These are phyloP conservation scores for Physella acuta DNA, from an alignment of 1,140 invertebrate genomes.

Conservation along the genomic window DNA sequence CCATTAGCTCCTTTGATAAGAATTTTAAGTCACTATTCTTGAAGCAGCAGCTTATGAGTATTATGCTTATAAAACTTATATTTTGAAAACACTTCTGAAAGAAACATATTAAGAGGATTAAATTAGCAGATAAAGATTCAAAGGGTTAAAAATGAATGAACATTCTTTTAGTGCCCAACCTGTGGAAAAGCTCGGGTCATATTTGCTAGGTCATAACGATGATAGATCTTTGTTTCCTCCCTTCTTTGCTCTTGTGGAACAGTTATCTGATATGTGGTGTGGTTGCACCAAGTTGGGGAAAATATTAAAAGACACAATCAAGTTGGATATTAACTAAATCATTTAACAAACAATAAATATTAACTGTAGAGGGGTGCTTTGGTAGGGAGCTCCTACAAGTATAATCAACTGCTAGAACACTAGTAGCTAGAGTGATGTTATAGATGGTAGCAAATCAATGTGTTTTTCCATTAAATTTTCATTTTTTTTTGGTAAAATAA, in stretches of 20 bases:
- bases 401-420: too few relatives aligned
- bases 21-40: neutral
- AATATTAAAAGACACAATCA: neutral
- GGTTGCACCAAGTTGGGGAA: neutral
- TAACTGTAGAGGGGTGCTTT: too few relatives aligned
- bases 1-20: too few relatives aligned
- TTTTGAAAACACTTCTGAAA: too few relatives aligned
- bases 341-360: too few relatives aligned
- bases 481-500: too few relatives aligned
- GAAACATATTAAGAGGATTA: too few relatives aligned
- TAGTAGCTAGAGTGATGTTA: too few relatives aligned
- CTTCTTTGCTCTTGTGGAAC: slow-evolving; percentile 82
- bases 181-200: slow-evolving; percentile 70
- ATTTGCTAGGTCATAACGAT: slow-evolving; percentile 80
- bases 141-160: neutral
- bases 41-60: neutral
- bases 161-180: slow-evolving; percentile 35
- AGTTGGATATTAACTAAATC: neutral
- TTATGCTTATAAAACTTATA: neutral
- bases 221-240: slow-evolving; percentile 87
- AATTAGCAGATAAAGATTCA: too few relatives aligned
- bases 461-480: too few relatives aligned
- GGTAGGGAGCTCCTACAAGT: too few relatives aligned
- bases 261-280: slow-evolving; percentile 47
- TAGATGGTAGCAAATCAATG: too few relatives aligned